Percentiles rank a stretch among this genome's conserved stretches.
Evolutionary conservation across 2,888 invertebrate species (phyloP).

Genomic region (Parasteatoda lunata): DNA sequence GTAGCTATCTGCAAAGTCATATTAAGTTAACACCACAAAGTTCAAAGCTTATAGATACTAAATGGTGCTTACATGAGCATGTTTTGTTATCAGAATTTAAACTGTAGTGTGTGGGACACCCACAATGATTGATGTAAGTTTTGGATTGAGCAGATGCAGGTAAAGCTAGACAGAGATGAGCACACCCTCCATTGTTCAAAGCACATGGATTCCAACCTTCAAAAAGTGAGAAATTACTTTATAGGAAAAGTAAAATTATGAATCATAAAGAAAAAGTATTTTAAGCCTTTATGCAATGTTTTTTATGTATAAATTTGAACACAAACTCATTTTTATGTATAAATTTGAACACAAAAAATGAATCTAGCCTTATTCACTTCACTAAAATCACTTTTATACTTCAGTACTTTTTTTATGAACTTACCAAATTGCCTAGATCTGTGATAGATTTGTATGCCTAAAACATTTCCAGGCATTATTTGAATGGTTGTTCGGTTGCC

Average conservation of each 20-base stretch:
- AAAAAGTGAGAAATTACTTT: neutral
- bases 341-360: neutral
- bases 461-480: slow-evolving; percentile 79
- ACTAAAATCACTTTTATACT: too few relatives aligned
- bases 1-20: too few relatives aligned
- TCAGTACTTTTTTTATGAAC: neutral
- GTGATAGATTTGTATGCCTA: slow-evolving; percentile 81
- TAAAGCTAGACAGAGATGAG: slow-evolving; percentile 85
- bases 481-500: slow-evolving; percentile 81
- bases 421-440: slow-evolving; percentile 79
- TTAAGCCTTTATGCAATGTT: too few relatives aligned
- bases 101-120: slow-evolving; percentile 88
- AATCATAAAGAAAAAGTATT: neutral
- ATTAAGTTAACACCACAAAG: too few relatives aligned
- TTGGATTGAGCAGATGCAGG: slow-evolving; percentile 75
- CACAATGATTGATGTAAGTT: slow-evolving; percentile 79
- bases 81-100: slow-evolving; percentile 82
- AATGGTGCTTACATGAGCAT: slow-evolving; percentile 79
- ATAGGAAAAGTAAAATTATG: neutral
- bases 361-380: too few relatives aligned
- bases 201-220: slow-evolving; percentile 84
- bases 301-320: neutral
- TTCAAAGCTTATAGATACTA: too few relatives aligned
- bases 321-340: too few relatives aligned
- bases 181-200: slow-evolving; percentile 86